Conservation (phyloP, 2,113 vertebrate species). For the Equus przewalskii region DNA sequence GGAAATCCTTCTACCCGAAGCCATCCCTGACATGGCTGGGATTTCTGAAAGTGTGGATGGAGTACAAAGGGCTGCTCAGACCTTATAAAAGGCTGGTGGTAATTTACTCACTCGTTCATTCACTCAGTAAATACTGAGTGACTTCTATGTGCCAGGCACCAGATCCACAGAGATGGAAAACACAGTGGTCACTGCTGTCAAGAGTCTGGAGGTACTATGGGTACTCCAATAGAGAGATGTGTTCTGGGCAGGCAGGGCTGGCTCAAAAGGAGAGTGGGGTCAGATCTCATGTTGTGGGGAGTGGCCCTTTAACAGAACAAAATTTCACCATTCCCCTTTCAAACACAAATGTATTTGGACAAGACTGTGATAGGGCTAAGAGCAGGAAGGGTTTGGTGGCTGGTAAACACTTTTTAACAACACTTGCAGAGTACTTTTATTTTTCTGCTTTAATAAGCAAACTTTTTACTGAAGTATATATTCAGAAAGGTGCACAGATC, state of each 20-base stretch:
- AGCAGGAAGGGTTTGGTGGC: not conserved
- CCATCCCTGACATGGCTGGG: not conserved
- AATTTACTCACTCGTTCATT: not conserved
- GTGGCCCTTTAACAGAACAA: not conserved
- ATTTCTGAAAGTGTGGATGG: not conserved
- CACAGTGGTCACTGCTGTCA: fast-evolving
- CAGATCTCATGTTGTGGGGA: not conserved
- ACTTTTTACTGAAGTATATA: not conserved
- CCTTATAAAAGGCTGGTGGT: not conserved
- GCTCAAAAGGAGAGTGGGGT: not conserved
- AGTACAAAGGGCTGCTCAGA: not conserved
- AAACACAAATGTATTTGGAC: not conserved
- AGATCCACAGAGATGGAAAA: not conserved
- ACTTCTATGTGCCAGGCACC: not conserved
- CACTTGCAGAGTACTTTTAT: not conserved
- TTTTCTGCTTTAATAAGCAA: not conserved
- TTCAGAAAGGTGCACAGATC: not conserved
- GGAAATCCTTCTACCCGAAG: not conserved
- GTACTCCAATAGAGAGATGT: not conserved
- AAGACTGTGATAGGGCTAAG: not conserved
- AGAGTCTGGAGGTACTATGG: not conserved
- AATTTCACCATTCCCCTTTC: not conserved
- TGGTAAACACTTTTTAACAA: not conserved
- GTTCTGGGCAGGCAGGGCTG: too few species aligned
- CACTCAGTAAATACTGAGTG: not conserved